A percentile compares a stretch with the other conserved stretches of the same genome.
Conservation (phyloP, 1,140 invertebrate genomes). For the Drosophila orosa region DNA sequence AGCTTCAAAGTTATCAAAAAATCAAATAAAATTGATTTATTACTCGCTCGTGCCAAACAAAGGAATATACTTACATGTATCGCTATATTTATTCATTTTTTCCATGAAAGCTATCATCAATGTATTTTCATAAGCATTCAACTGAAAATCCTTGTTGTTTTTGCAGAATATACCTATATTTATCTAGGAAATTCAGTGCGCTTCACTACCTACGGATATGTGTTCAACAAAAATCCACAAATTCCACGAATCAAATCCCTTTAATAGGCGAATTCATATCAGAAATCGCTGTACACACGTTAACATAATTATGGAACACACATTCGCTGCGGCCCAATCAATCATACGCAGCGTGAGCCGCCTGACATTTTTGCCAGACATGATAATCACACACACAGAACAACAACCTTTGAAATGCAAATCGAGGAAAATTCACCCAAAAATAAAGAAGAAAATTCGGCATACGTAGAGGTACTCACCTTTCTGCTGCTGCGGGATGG, state of each 20-base stretch:
- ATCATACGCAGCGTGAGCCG: slow-evolving; percentile 72
- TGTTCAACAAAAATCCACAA: background rate
- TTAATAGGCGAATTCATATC: slow-evolving; percentile 8
- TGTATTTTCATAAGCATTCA: slow-evolving; percentile 21
- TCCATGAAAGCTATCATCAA: slow-evolving; percentile 13
- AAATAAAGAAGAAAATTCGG: slow-evolving; percentile 27
- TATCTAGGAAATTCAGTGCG: slow-evolving; percentile 5
- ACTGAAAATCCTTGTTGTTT: slow-evolving; percentile 23
- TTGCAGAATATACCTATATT: background rate
- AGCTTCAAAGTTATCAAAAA: background rate
- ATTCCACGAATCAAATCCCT: slow-evolving; percentile 25
- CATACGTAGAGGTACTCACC: slow-evolving; percentile 61
- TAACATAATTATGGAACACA: slow-evolving; percentile 38
- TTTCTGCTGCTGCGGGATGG: slow-evolving; percentile 19
- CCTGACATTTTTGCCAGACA: slow-evolving; percentile 37
- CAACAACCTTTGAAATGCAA: slow-evolving; percentile 67
- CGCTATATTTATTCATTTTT: slow-evolving; percentile 5
- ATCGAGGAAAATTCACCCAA: slow-evolving; percentile 49
- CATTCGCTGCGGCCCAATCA: slow-evolving; percentile 59
- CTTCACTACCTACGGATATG: slow-evolving; percentile 18
- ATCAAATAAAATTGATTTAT: background rate
- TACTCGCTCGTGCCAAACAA: background rate
- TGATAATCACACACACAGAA: slow-evolving; percentile 54
- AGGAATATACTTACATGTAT: background rate
- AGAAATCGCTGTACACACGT: slow-evolving; percentile 14